Conservation (phyloP, 2,888 invertebrate genomes). For the Caenorhabditis macrosperma region DNA sequence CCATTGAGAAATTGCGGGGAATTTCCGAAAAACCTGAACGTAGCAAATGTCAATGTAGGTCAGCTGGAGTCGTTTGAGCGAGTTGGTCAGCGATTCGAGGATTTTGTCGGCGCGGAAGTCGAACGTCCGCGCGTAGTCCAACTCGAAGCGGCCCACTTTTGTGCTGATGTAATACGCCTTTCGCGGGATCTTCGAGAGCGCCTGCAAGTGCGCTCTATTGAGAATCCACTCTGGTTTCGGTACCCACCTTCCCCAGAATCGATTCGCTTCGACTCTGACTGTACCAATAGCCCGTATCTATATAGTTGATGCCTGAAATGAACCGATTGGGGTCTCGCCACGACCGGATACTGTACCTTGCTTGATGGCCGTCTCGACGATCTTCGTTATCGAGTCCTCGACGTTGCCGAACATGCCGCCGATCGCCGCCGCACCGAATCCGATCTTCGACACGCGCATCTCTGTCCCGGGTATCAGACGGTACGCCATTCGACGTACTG, state of each 20-base stretch:
- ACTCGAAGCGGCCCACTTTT: slow-evolving; percentile 89
- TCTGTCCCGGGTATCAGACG: slow-evolving; percentile 84
- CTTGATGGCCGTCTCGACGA: slow-evolving; percentile 86
- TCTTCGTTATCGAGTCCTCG: slow-evolving; percentile 84
- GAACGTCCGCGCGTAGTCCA: slow-evolving; percentile 87
- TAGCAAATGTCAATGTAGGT: slow-evolving; percentile 88
- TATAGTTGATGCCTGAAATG: slow-evolving; percentile 86
- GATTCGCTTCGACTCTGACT: slow-evolving; percentile 91
- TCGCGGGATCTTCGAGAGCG: slow-evolving; percentile 88
- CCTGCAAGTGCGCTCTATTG: no score
- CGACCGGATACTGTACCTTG: slow-evolving; percentile 82
- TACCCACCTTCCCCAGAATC: slow-evolving; percentile 88
- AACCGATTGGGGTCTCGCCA: background rate
- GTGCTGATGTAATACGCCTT: slow-evolving; percentile 91
- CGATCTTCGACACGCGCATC: slow-evolving; percentile 71
- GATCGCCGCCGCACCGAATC: slow-evolving; percentile 74
- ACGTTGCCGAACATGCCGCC: slow-evolving; percentile 76
- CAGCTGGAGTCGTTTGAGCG: slow-evolving; percentile 86
- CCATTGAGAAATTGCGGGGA: background rate
- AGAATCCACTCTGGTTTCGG: no score
- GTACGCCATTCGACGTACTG: slow-evolving; percentile 70
- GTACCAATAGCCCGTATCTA: slow-evolving; percentile 94
- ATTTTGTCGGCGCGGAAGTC: slow-evolving; percentile 89
- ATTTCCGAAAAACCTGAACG: no score
- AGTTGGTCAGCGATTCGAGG: slow-evolving; percentile 86